These are phyloP conservation scores for Epinotia demarniana DNA, from an alignment of 2,888 invertebrate species.

Conservation along the genomic window DNA sequence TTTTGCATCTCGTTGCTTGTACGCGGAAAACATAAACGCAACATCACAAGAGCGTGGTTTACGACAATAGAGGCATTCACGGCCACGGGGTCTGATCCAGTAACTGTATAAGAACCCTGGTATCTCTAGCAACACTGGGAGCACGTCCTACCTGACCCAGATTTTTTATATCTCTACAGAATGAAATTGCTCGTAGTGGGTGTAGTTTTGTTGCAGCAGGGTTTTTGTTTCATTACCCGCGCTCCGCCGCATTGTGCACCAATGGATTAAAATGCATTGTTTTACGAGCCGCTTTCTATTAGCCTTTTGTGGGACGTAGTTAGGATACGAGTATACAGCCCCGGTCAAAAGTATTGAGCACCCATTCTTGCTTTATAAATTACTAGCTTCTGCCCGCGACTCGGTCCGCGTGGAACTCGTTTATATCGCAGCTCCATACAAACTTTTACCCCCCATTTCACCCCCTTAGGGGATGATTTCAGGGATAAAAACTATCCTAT, in stretches of 20 bases:
- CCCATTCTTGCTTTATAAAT: too few species aligned
- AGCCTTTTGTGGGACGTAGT: conserved; percentile 17
- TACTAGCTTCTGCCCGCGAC: too few species aligned
- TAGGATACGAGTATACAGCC: neutral
- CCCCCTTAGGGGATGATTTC: too few species aligned
- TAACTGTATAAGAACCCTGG: conserved; percentile 49
- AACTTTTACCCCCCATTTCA: too few species aligned
- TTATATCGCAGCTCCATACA: too few species aligned
- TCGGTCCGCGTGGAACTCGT: too few species aligned
- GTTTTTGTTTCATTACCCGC: conserved; percentile 42
- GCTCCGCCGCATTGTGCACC: conserved; percentile 33
- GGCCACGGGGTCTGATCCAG: conserved; percentile 55
- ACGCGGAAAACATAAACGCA: too few species aligned
- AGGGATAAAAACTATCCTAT: too few species aligned
- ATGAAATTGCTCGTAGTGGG: conserved; percentile 79
- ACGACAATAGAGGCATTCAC: neutral
- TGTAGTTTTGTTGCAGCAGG: conserved; percentile 40
- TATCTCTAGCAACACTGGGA: conserved; percentile 61
- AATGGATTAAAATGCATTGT: conserved; percentile 39
- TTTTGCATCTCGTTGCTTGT: too few species aligned
- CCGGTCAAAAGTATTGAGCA: too few species aligned
- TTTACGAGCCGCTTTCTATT: conserved; percentile 34
- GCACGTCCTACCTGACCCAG: conserved; percentile 73
- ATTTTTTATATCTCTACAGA: conserved; percentile 80
- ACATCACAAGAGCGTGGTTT: neutral